Evolutionary conservation across 2,113 vertebrate genomes (phyloP).

Genomic region (Grammatotria lemairii): DNA sequence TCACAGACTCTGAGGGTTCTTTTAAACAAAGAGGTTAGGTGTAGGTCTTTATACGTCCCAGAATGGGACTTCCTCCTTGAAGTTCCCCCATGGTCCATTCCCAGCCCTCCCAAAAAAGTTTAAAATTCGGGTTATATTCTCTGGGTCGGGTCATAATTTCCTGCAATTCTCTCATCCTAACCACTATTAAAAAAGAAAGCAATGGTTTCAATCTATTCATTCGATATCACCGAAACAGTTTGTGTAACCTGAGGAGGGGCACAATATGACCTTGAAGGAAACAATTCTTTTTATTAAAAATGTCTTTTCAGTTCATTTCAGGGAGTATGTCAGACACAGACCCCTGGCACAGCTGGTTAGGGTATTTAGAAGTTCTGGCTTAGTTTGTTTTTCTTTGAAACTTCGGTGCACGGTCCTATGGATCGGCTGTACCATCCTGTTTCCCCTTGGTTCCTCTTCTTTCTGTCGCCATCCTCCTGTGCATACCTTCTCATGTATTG

Average conservation of each 20-base stretch:
- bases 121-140: not conserved
- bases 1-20: not conserved
- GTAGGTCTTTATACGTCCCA: not conserved
- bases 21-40: not conserved
- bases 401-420: not conserved
- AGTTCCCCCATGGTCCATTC: not conserved
- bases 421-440: not conserved
- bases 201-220: not conserved
- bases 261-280: not conserved
- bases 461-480: not conserved
- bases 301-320: not conserved
- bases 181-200: not conserved
- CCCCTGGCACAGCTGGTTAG: not conserved
- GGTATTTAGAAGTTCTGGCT: not conserved
- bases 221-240: not conserved
- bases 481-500: not conserved
- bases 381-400: not conserved
- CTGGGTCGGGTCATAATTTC: not conserved
- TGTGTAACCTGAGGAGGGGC: not conserved
- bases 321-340: not conserved
- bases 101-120: not conserved
- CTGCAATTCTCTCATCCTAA: not conserved
- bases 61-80: not conserved
- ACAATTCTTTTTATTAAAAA: not conserved
- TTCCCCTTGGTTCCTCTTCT: not conserved